phyloP scores from a whole-genome alignment of 2,113 vertebrate species.

The Xiphophorus hellerii region DNA sequence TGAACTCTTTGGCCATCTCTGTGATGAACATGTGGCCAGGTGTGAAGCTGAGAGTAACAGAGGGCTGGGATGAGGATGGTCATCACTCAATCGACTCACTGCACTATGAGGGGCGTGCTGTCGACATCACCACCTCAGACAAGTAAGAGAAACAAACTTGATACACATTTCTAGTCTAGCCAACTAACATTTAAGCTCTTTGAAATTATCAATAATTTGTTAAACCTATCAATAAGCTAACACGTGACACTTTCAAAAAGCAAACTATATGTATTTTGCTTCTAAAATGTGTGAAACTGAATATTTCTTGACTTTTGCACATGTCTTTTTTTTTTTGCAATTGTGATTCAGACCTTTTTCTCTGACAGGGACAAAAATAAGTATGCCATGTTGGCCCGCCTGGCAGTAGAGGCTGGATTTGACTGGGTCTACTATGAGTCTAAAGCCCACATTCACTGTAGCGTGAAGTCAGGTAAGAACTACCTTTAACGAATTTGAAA shows the following conservation, averaged over 20 bases:
- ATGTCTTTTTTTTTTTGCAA: background rate
- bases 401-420: conserved; percentile 92
- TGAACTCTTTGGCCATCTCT: conserved; percentile 95
- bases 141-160: conserved; percentile 37
- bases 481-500: background rate
- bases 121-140: conserved; percentile 94
- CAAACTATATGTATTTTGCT: background rate
- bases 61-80: conserved; percentile 94
- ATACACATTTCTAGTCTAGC: background rate
- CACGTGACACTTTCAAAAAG: conserved; percentile 1
- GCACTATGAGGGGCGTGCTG: conserved; percentile 91
- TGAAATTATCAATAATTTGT: too few relatives aligned
- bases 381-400: conserved; percentile 90
- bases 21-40: conserved; percentile 95
- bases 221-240: conserved; percentile 13
- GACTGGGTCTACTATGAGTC: conserved; percentile 96
- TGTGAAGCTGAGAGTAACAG: conserved; percentile 91
- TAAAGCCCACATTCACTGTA: conserved; percentile 93
- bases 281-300: background rate
- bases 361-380: conserved; percentile 87
- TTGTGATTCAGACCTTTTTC: background rate
- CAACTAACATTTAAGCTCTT: too few relatives aligned
- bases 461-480: conserved; percentile 93
- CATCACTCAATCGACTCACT: conserved; percentile 91
- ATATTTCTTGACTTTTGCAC: background rate